A percentile compares a stretch with the other conserved stretches of the same genome.
Conservation (phyloP, 2,113 vertebrate genomes). For the Forbesichthys papilliferus region DNA sequence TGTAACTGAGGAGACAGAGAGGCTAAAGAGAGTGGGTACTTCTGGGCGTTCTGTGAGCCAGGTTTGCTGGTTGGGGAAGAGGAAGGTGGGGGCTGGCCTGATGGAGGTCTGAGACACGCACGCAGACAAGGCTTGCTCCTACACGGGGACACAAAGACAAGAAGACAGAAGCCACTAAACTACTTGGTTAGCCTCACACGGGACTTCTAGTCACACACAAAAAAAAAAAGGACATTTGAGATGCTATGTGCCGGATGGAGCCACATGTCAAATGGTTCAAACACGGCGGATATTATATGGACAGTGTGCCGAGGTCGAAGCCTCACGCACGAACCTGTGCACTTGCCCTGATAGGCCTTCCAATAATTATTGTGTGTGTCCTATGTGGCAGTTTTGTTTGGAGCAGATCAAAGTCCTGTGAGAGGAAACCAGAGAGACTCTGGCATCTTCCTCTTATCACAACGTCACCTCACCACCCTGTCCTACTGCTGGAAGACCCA, state of each 20-base stretch:
- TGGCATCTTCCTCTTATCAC: slow-evolving; percentile 51
- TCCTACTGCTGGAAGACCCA: slow-evolving; percentile 49
- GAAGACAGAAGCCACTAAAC: slow-evolving; percentile 51
- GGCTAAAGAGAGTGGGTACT: slow-evolving; percentile 60
- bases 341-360: not conserved
- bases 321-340: not conserved
- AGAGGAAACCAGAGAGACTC: slow-evolving; percentile 43
- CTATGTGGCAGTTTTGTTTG: slow-evolving; percentile 5
- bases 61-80: slow-evolving; percentile 61
- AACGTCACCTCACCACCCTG: slow-evolving; percentile 51
- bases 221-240: no score
- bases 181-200: slow-evolving; percentile 14
- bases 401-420: slow-evolving; percentile 38
- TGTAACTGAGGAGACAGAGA: not conserved
- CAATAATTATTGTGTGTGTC: slow-evolving; percentile 14
- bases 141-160: slow-evolving; percentile 66
- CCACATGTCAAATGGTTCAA: not conserved
- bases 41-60: slow-evolving; percentile 70
- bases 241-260: not conserved
- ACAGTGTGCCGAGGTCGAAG: not conserved
- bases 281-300: not conserved
- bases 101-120: slow-evolving; percentile 57
- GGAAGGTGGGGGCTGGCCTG: slow-evolving; percentile 65
- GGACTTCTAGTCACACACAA: not conserved
- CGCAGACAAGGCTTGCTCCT: slow-evolving; percentile 66